Conservation (phyloP, 2,888 invertebrate genomes). For the Noctua pronuba region DNA sequence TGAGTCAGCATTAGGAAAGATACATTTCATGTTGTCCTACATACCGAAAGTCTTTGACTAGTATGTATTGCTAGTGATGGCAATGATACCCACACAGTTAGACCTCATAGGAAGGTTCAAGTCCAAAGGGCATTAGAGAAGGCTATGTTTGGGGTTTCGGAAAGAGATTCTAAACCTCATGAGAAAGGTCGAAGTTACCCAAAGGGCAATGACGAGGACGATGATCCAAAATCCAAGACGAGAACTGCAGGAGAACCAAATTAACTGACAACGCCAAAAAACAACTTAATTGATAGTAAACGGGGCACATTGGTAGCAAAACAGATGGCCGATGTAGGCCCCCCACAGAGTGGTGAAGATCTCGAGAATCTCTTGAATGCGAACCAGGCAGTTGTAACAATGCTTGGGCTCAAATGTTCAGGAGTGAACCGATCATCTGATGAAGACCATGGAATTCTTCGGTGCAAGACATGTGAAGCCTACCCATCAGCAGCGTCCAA, state of each 20-base stretch:
- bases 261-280: rapidly evolving
- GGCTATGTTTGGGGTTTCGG: neutral
- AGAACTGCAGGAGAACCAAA: neutral
- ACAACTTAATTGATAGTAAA: neutral
- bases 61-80: neutral
- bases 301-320: neutral
- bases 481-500: neutral
- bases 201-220: neutral
- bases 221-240: neutral
- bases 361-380: neutral
- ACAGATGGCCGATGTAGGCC: neutral
- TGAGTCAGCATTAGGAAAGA: slow-evolving; percentile 80
- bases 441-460: neutral
- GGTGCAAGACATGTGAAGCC: neutral
- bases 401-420: neutral
- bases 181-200: neutral
- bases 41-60: slow-evolving; percentile 38
- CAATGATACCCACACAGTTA: neutral
- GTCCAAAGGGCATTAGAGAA: neutral
- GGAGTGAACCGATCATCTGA: neutral
- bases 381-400: neutral
- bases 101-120: neutral
- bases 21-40: slow-evolving; percentile 1
- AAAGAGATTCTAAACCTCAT: neutral
- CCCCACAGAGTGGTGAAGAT: neutral